Evolutionary conservation across 2,797 vertebrate genomes (phyloP).

Genomic region (Hippoglossus hippoglossus): DNA sequence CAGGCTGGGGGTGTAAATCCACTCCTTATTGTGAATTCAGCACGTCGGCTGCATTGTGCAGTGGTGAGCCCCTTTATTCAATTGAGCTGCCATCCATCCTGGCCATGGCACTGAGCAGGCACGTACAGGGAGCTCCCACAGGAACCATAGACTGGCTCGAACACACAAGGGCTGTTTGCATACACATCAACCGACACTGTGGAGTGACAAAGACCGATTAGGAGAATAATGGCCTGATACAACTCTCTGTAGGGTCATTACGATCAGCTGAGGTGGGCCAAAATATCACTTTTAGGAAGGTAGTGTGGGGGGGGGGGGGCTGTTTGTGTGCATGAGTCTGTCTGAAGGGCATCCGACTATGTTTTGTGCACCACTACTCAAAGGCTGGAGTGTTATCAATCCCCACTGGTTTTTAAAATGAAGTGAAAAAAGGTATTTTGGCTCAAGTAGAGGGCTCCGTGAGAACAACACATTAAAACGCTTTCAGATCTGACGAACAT

Average conservation of each 20-base stretch:
- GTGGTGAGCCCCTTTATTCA: constrained; percentile 79
- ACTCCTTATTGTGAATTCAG: constrained; percentile 79
- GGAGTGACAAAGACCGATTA: constrained; percentile 74
- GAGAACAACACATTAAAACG: neutral
- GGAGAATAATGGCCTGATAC: constrained; percentile 62
- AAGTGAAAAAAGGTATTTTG: neutral
- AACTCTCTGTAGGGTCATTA: constrained; percentile 70
- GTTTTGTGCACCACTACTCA: too few relatives aligned
- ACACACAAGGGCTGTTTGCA: constrained; percentile 74
- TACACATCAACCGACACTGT: constrained; percentile 63
- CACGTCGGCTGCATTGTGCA: constrained; percentile 74
- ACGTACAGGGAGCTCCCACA: constrained; percentile 74
- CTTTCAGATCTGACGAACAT: neutral
- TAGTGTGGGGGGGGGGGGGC: too few relatives aligned
- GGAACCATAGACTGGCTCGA: constrained; percentile 69
- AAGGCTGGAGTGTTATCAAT: too few relatives aligned
- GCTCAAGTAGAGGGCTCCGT: neutral
- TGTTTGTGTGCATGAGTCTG: constrained; percentile 25
- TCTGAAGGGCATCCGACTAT: neutral
- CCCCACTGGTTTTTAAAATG: too few relatives aligned
- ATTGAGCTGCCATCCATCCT: constrained; percentile 78
- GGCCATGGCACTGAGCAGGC: constrained; percentile 69
- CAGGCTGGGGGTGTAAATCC: constrained; percentile 72
- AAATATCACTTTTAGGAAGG: constrained; percentile 50
- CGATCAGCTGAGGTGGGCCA: constrained; percentile 56